A percentile compares a stretch with the other conserved stretches of the same genome.
These are phyloP conservation scores for Ariopsis seemanni DNA, from an alignment of 2,113 vertebrate genomes.

Conservation along the genomic window DNA sequence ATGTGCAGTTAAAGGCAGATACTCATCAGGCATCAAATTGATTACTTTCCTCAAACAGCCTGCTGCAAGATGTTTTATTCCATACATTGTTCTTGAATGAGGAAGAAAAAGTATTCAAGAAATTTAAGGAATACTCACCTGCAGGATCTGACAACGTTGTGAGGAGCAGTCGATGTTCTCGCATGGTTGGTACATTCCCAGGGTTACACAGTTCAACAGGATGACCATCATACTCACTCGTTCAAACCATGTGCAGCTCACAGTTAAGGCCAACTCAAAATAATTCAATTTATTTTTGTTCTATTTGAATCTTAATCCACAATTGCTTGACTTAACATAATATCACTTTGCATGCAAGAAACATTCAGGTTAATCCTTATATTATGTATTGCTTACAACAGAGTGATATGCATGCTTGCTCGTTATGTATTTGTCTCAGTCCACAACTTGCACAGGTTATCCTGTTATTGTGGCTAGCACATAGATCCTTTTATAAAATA, in stretches of 20 bases:
- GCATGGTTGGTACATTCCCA: constrained; percentile 98
- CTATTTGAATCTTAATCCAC: background rate
- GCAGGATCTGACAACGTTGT: constrained; percentile 91
- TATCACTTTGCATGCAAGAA: background rate
- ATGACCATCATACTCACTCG: constrained; percentile 97
- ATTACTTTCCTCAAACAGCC: background rate
- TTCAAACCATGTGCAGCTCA: constrained; percentile 87
- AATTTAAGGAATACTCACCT: constrained; percentile 72
- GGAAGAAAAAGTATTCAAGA: background rate
- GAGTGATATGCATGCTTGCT: background rate
- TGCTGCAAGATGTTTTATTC: background rate
- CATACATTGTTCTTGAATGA: background rate
- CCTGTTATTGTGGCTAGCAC: background rate
- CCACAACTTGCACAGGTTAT: background rate
- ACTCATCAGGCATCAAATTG: background rate
- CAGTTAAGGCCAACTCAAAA: constrained; percentile 75
- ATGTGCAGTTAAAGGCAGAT: background rate
- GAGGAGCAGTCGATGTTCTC: constrained; percentile 96
- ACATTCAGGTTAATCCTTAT: background rate
- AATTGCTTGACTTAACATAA: background rate
- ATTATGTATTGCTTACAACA: background rate
- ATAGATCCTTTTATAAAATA: background rate
- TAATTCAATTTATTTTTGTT: background rate
- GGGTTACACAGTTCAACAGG: constrained; percentile 92
- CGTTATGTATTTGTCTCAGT: background rate